These are phyloP conservation scores for Coptotermes formosanus DNA, from an alignment of 1,140 invertebrate genomes.

Conservation along the genomic window DNA sequence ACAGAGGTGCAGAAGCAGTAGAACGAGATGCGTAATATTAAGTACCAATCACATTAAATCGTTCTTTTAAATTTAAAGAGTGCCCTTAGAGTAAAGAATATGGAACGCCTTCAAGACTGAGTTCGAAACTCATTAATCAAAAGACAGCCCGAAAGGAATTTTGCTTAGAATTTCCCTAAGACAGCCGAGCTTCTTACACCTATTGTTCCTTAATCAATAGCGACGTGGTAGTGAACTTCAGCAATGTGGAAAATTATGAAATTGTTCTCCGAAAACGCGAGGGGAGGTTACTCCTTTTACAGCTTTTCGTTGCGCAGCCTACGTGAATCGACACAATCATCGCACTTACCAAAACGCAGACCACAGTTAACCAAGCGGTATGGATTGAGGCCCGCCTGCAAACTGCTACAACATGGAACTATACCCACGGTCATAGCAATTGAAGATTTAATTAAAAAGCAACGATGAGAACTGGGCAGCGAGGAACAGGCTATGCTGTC, in stretches of 20 bases:
- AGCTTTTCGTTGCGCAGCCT: no score
- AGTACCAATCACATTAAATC: background rate
- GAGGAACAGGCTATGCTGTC: no score
- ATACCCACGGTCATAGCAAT: no score
- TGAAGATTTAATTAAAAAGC: no score
- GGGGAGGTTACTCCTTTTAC: no score
- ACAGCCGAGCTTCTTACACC: background rate
- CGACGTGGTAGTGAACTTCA: background rate
- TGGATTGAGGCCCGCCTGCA: no score
- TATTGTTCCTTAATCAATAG: conserved; percentile 14
- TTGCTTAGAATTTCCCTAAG: conserved; percentile 8
- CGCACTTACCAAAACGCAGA: no score
- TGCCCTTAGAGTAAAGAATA: background rate
- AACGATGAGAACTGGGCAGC: no score
- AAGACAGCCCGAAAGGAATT: background rate
- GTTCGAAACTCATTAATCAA: background rate
- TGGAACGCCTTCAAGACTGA: background rate
- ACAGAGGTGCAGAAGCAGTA: background rate
- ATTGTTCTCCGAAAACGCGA: background rate
- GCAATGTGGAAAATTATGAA: conserved; percentile 12
- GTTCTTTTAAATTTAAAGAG: background rate
- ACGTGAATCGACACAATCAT: no score
- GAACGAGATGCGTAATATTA: background rate
- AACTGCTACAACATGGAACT: no score
- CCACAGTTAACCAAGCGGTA: no score